These are phyloP conservation scores for Sycophila sp. DNA, from an alignment of 1,140 invertebrate species.

Conservation along the genomic window DNA sequence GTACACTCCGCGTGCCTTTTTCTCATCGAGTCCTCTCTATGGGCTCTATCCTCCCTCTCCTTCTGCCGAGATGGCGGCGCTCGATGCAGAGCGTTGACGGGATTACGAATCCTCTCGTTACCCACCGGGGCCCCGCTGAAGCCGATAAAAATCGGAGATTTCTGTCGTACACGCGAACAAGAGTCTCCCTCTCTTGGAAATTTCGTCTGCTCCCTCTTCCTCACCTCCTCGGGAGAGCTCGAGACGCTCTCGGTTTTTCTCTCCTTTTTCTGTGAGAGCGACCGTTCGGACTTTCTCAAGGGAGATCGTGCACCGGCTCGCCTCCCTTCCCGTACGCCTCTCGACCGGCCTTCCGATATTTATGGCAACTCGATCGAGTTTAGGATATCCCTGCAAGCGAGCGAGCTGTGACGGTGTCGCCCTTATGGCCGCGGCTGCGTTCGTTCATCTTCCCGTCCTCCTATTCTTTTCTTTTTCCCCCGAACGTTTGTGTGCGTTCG, in stretches of 20 bases:
- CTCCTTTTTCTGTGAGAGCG: conserved; percentile 22
- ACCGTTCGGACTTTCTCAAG: conserved; percentile 20
- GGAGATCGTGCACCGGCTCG: conserved; percentile 25
- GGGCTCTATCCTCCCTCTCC: not conserved
- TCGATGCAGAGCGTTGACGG: conserved; percentile 46
- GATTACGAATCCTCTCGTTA: conserved; percentile 50
- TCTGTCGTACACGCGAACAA: conserved; percentile 53
- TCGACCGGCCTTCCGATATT: conserved; percentile 39
- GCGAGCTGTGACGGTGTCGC: conserved; percentile 17
- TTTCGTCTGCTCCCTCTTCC: too few relatives aligned
- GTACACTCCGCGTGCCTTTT: not conserved
- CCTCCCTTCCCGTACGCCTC: too few relatives aligned
- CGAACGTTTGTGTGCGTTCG: not conserved
- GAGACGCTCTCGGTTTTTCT: not conserved
- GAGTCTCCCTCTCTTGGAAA: conserved; percentile 35
- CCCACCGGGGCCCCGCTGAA: conserved; percentile 40
- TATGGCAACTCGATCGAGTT: conserved; percentile 42
- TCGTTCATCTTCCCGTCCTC: conserved; percentile 13
- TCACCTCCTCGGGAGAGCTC: conserved; percentile 9
- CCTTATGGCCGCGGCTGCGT: conserved; percentile 25
- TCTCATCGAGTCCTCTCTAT: not conserved
- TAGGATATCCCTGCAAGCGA: conserved; percentile 39
- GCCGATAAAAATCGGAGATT: conserved; percentile 56
- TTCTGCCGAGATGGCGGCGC: conserved; percentile 27
- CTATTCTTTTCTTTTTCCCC: conserved; percentile 20